Evolutionary conservation across 2,797 vertebrate genomes (phyloP), one percentile per base, ranked within the genome.

Genomic region (Tinamus major): DNA sequence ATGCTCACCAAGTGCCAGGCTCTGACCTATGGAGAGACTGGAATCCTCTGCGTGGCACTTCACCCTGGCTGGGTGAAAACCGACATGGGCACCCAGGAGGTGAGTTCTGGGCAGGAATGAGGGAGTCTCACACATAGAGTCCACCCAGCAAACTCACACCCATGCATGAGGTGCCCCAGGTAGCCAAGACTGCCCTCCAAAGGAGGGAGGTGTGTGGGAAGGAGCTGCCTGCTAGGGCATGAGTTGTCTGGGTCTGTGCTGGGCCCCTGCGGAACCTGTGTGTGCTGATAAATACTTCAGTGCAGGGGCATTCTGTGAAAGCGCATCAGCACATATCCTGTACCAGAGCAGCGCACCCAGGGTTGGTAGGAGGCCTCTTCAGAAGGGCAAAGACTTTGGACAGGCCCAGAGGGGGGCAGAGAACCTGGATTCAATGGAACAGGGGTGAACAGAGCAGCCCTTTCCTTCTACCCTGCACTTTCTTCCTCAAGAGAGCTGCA

Each of bases 21-120:
- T 70, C 61, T 95, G 69, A 91, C 68, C 27, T 96, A 97, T 4
- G 19, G 53, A 19, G 48, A 97, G 48, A 86, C 95, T 0, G 93
- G 91, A 26, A 96, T 97, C 85, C 89, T 97, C 48, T 96, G 96
- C 0, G 59, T 95, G 80, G 93, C 94, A 4, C 82, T 97, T 75
- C 92, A 96, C 55, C 96, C 97, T 0, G 95, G 96, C 42, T 97
- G 96, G 95, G 94, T 97, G 62, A 94, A 97, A 92, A 96, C 97
- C 0, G 94, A 97, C 72, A 95, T 95, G 92, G 93, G 93, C 82
- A 81, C 7, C 56, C 92, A 96, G 56, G 65, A 96, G 94, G 96
- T 97, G 87, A 72, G 96, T 95, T 67, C 55, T 6, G 20, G 48
- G 63, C 15, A 42, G 27, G 15, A 1, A 51, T 20, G 31, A 4